Percentiles rank a stretch among this genome's conserved stretches.
These are phyloP conservation scores for Zelostemma sp. DNA, from an alignment of 1,140 invertebrate genomes.

Conservation along the genomic window DNA sequence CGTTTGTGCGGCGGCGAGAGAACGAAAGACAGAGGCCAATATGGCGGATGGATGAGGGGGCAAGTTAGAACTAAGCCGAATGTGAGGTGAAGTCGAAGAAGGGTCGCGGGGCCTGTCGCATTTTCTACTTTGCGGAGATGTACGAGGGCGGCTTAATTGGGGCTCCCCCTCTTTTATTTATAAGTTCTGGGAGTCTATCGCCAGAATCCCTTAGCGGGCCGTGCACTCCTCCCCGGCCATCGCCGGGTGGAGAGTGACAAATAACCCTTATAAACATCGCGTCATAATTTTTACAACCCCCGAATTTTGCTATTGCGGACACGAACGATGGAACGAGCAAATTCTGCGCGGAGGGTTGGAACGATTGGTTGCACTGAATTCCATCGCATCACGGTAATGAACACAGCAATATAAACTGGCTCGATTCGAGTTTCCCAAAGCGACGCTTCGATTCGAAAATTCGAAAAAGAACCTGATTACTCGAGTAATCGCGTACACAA, in stretches of 20 bases:
- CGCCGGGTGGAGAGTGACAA: conserved; percentile 57
- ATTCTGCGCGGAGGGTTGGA: conserved; percentile 38
- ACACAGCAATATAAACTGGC: conserved; percentile 51
- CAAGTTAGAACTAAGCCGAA: conserved; percentile 21
- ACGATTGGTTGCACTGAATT: conserved; percentile 50
- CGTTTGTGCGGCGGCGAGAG: conserved; percentile 2
- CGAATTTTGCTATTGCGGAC: conserved; percentile 38
- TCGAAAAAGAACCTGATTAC: no score
- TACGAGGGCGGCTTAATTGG: conserved; percentile 67
- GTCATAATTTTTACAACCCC: conserved; percentile 56
- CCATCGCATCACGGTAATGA: conserved; percentile 67
- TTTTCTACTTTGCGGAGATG: conserved; percentile 67
- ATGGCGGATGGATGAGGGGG: conserved; percentile 10
- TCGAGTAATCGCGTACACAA: no score
- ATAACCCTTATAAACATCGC: conserved; percentile 69
- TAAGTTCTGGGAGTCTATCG: conserved; percentile 63
- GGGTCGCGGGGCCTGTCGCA: conserved; percentile 57
- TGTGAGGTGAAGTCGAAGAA: conserved; percentile 33
- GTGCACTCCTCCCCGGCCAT: conserved; percentile 36
- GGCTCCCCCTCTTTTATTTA: conserved; percentile 65
- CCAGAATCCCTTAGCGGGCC: conserved; percentile 28
- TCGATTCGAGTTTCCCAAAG: conserved; percentile 12
- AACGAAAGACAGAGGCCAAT: conserved; percentile 20
- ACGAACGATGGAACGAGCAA: conserved; percentile 61
- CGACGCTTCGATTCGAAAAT: no score